Evolutionary conservation across 2,113 vertebrate genomes (phyloP).

Genomic region (Heptranchias perlo): DNA sequence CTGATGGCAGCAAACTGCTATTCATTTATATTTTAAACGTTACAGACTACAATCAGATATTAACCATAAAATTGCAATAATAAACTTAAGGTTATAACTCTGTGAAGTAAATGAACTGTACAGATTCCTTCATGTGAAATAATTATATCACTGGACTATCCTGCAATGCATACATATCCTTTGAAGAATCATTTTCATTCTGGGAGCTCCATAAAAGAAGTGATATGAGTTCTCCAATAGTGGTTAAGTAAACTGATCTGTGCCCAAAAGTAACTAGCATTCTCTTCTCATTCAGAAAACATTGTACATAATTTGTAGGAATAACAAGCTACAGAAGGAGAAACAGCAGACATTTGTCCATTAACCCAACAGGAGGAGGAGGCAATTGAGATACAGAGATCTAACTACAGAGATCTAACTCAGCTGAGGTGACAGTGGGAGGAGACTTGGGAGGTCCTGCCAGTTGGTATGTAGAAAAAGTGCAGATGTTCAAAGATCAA

Average conservation of each 20-base stretch:
- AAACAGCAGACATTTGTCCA: not conserved
- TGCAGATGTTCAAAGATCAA: not conserved
- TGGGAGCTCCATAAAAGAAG: not conserved
- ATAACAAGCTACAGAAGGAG: not conserved
- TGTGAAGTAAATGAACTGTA: not conserved
- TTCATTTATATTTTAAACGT: not conserved
- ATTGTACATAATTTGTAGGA: not conserved
- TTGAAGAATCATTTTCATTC: not conserved
- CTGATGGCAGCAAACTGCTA: not conserved
- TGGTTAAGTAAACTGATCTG: not conserved
- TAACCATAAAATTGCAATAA: not conserved
- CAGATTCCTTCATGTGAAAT: not conserved
- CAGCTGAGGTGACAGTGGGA: not conserved
- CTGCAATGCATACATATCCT: not conserved
- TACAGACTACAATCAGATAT: not conserved
- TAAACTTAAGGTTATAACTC: too few species aligned
- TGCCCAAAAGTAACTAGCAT: not conserved
- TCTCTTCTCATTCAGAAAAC: not conserved
- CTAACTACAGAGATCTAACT: not conserved
- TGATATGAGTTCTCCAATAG: not conserved
- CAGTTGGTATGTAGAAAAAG: not conserved
- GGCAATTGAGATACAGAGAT: not conserved
- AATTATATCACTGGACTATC: not conserved
- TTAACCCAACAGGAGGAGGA: not conserved
- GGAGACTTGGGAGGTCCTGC: not conserved